Evolutionary conservation across 2,888 invertebrate genomes (phyloP), one percentile per base, ranked within the genome.

Genomic region (Nasonia oneida): DNA sequence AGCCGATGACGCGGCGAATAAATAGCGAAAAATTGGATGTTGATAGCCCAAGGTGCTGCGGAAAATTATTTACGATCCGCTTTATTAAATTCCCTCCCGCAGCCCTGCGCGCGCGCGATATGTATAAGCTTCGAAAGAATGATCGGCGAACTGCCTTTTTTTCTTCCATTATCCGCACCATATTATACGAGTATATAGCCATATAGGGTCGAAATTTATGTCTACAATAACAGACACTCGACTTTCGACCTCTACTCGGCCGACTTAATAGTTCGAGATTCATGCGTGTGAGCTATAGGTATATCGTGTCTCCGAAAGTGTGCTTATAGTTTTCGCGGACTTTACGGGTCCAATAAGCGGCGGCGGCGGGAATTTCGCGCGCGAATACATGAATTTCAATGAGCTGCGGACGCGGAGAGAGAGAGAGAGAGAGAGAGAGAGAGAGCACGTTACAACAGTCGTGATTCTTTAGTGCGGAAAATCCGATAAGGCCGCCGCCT

Each of bases 371-470:
- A 47, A 81, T 73, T 81, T 73, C 15, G 42, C 39, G 71, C 42
- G 80, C 71, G 83, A 86, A 84, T 86, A 84, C 78, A 84, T 86
- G 84, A 86, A 86, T 86, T 76, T 61, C 80, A 86, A 86, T 83
- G 83, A 83, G 76, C 29, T 23, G 23, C 23, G 39, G 37, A 53
- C 12, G 75, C 29, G n/a, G 15, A 29, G 67, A 29, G 29, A 14
- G 15, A n/a, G 71, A 61, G 6, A 64, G n/a, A n/a, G n/a, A n/a
- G 53, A 37, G 15, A 37, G 47, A 39, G 12, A 61, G 6, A 64
- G 53, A 37, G 15, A 37, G 47, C 23, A 75, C 67, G 75, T 74
- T 80, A 78, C 83, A 78, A 78, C 71, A 61, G 53, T 64, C 85
- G 73, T 77, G 81, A 85, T 85, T 85, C 85, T 85, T 85, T 81